phyloP scores from a whole-genome alignment of 2,888 invertebrate species.

The Iphiclides podalirius region DNA sequence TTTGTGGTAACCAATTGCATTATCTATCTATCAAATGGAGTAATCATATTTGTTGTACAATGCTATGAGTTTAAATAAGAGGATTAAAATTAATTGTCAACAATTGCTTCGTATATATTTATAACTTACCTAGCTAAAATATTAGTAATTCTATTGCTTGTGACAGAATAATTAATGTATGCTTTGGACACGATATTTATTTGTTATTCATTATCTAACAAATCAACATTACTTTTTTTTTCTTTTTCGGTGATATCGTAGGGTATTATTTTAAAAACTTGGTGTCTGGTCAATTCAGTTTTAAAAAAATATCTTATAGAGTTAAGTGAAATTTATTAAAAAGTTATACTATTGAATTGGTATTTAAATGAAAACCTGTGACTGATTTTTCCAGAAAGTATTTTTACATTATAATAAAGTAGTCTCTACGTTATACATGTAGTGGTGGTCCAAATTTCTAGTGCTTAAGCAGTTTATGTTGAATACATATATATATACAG shows the following conservation, averaged over 20 bases:
- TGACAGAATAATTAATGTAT: too few relatives aligned
- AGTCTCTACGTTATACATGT: not conserved
- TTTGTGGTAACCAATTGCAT: too few relatives aligned
- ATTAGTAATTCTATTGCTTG: too few relatives aligned
- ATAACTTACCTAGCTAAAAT: too few relatives aligned
- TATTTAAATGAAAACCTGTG: conserved; percentile 2
- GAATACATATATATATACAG: conserved; percentile 13
- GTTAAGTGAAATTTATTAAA: not conserved
- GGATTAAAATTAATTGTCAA: too few relatives aligned
- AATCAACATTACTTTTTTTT: too few relatives aligned
- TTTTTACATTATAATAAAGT: conserved; percentile 9
- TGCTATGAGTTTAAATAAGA: too few relatives aligned
- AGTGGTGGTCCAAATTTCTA: conserved; percentile 9
- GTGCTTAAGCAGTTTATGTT: conserved; percentile 11
- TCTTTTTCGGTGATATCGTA: not conserved
- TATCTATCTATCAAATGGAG: too few relatives aligned
- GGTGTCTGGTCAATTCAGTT: not conserved
- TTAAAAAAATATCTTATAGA: not conserved
- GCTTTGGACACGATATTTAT: too few relatives aligned
- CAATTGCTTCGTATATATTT: too few relatives aligned
- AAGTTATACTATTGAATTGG: conserved; percentile 2
- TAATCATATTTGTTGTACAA: too few relatives aligned
- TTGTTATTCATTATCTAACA: too few relatives aligned
- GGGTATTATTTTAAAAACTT: not conserved
- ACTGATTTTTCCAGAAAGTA: conserved; percentile 19